Evolutionary conservation across 2,888 invertebrate species (phyloP).

Genomic region (Neoascia interrupta): DNA sequence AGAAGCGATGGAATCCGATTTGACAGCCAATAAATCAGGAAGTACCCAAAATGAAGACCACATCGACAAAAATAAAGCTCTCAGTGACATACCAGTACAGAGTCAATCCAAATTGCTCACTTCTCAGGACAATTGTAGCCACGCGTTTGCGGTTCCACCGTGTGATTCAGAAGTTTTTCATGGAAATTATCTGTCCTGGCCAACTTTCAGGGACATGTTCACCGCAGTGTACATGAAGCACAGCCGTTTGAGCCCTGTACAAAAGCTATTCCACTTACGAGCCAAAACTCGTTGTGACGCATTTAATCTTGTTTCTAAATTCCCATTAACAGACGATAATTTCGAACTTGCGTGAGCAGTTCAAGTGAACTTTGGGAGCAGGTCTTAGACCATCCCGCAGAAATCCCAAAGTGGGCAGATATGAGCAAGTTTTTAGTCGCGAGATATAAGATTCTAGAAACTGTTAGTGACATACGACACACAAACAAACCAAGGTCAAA

Average conservation of each 20-base stretch:
- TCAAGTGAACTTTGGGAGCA: not conserved
- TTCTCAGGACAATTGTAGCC: not conserved
- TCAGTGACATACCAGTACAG: not conserved
- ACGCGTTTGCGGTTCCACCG: conserved; percentile 9
- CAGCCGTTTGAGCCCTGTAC: conserved; percentile 2
- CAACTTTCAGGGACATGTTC: conserved; percentile 39
- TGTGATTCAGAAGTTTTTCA: conserved; percentile 38
- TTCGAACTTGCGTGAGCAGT: not conserved
- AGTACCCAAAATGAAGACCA: not conserved
- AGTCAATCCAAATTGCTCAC: too few species aligned
- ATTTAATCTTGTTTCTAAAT: conserved; percentile 10
- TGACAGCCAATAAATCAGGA: not conserved
- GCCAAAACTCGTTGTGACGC: conserved; percentile 29
- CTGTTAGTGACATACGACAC: not conserved
- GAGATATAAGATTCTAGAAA: not conserved
- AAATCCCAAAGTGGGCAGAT: conserved; percentile 12
- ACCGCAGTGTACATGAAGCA: conserved; percentile 22
- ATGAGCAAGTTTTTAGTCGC: conserved; percentile 11
- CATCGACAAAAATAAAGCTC: not conserved
- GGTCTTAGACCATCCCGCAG: not conserved
- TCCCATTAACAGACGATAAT: not conserved
- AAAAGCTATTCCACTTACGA: conserved; percentile 26
- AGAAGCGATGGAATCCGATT: too few species aligned
- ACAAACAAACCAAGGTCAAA: too few species aligned
- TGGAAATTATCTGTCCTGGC: conserved; percentile 41